Evolutionary conservation across 2,113 vertebrate genomes (phyloP), one percentile per base, ranked within the genome.

Genomic region (Myxocyprinus asiaticus): DNA sequence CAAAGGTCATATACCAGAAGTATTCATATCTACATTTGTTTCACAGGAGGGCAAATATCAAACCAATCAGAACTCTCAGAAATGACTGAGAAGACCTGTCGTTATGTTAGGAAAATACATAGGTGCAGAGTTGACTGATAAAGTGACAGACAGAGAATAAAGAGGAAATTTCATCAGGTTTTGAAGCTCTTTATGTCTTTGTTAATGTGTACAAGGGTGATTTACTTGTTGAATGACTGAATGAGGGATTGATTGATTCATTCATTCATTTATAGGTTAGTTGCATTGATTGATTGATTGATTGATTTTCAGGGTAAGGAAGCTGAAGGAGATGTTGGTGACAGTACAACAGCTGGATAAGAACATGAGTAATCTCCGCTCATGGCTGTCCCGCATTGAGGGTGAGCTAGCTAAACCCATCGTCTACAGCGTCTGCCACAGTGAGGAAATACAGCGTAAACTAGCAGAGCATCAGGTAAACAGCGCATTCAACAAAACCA

Each of bases 341-440:
- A 95, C 95, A 55, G 95, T 97, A 83, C 97, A 97, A 88, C 95
- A 94, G 83, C 88, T 99, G 48, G 96, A 99, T 84, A 96, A 95
- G 90, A 97, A 95, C 89, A 99, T 98, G 98, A 98, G 94, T 86
- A 96, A 93, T 90, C 94, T 99, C 82, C 93, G 96, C 14, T 95
- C 94, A 3, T 99, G 98, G 98, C 80, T 99, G 89, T 94, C 94
- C 1, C 94, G 91, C 2, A 94, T 98, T 0, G 98, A 99, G 90
- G 93, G 95, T 0, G 95, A 97, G 84, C 94, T 99, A 43, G 94
- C 96, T 61, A 95, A 94, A 84, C 98, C 98, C 0, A 92, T 98
- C 15, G 92, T 95, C 63, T 99, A 97, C 87, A 91, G 86, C 67
- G 90, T 93, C 83, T 99, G 97, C 59, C 93, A 98, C 80, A 88